Base-by-base conservation (phyloP, 2,113 vertebrate species). In the Amblyopsis rosae region DNA sequence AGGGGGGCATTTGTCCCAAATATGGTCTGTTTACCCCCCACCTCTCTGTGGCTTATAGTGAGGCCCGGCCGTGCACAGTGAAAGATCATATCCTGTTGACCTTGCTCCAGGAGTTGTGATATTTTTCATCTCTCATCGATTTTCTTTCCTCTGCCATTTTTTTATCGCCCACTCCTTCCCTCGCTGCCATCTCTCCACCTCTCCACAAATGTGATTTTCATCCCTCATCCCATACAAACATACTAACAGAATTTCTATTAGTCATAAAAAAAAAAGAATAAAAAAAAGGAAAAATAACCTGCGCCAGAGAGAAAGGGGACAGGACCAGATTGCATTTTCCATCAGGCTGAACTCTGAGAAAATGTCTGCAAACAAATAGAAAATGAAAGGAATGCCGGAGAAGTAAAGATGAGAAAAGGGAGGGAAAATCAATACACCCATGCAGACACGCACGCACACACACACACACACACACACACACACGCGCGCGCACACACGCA, bases 41-140 rank as follows among this genome's bases (percentile, higher is more conserved):
- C 60, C 57, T 59, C 17, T 47, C 41, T 15, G 15, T 45, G 13
- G 11, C 72, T 79, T 80, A 86, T 80, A 82, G 80, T 72, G 84
- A 87, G 82, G 86, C 87, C 86, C 81, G 81, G 83, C 82, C 75
- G 65, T 68, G 86, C 81, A 80, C 88, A 73, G 69, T 89, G 85
- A 89, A 77, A 91, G 92, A 91, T 91, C 89, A 91, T 87, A 90
- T 92, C 87, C 91, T 90, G 83, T 90, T 92, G 91, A 92, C 91
- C 91, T 93, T 93, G 91, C 90, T 93, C 82, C 87, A 87, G 86
- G 87, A 88, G 69, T 82, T 87, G 75, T 89, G 86, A 91, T 90
- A 85, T 91, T 88, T 92, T 93, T 91, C 85, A 91, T 91, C 83
- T 88, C 67, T 77, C 88, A 92, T 92, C 75, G 92, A 93, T 93